These are phyloP conservation scores for Rhizoglyphus robini DNA, from an alignment of 1,140 invertebrate species.

Conservation along the genomic window DNA sequence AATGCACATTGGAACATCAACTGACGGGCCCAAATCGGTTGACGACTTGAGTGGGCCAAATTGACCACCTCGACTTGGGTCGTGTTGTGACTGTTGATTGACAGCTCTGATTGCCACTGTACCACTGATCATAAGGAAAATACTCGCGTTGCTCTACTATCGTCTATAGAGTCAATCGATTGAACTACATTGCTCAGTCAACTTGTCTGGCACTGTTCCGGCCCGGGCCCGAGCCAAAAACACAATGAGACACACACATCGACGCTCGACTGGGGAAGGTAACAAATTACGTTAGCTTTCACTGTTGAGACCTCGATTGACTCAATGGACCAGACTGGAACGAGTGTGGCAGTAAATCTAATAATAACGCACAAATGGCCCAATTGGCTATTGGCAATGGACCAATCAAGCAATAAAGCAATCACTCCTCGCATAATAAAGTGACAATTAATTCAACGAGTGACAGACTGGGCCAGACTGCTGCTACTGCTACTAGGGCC, in stretches of 20 bases:
- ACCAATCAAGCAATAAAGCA: conserved; percentile 12
- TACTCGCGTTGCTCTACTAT: not conserved
- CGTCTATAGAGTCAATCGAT: not conserved
- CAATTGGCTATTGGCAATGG: too few relatives aligned
- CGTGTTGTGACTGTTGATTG: not conserved
- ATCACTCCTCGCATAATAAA: conserved; percentile 11
- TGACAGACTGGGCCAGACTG: not conserved
- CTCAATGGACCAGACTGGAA: not conserved
- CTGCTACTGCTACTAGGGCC: not conserved
- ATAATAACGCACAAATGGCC: not conserved
- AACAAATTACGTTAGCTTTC: not conserved
- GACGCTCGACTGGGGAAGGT: not conserved
- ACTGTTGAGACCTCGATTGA: not conserved
- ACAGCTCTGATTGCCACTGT: conserved; percentile 1
- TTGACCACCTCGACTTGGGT: not conserved
- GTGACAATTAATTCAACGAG: not conserved
- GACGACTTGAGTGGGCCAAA: not conserved
- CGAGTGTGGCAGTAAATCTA: not conserved
- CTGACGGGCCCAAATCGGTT: not conserved
- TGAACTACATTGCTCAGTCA: conserved; percentile 3
- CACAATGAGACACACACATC: not conserved
- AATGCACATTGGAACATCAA: conserved; percentile 2
- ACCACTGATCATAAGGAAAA: not conserved
- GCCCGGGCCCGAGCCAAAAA: not conserved
- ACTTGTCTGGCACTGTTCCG: not conserved